A percentile compares a stretch with the other conserved stretches of the same genome.
phyloP scores from a whole-genome alignment of 2,113 vertebrate genomes.

The Mesoclemmys tuberculata region DNA sequence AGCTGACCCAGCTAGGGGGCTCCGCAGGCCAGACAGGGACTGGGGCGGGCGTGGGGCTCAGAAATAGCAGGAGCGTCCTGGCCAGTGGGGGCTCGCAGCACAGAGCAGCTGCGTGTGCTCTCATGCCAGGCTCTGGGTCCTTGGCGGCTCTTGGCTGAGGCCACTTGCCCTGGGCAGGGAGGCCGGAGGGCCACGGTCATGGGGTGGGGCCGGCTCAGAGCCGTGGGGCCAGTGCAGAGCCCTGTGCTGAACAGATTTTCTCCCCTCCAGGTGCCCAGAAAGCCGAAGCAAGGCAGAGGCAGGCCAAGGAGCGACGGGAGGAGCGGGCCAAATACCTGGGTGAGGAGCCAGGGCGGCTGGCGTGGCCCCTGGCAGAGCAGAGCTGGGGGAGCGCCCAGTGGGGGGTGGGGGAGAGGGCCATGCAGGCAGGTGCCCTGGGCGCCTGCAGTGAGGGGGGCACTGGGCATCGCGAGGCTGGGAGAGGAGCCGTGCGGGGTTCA shows the following conservation, averaged over 20 bases:
- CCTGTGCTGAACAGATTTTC: background rate
- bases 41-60: background rate
- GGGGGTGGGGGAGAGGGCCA: too few relatives aligned
- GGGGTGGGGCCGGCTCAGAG: background rate
- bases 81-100: accelerated
- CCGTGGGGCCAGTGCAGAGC: background rate
- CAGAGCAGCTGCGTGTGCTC: background rate
- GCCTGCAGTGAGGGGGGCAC: too few relatives aligned
- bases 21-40: background rate
- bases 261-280: slow-evolving; percentile 85
- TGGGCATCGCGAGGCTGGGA: too few relatives aligned
- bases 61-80: background rate
- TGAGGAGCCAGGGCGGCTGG: slow-evolving; percentile 73
- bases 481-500: background rate
- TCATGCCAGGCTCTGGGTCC: background rate
- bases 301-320: slow-evolving; percentile 92
- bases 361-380: background rate
- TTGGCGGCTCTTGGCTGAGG: background rate
- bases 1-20: background rate
- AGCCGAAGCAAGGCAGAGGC: slow-evolving; percentile 91
- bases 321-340: slow-evolving; percentile 95
- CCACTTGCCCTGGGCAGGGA: too few relatives aligned
- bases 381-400: background rate
- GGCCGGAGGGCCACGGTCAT: background rate
- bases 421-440: too few relatives aligned